Percentiles rank a stretch among this genome's conserved stretches.
Evolutionary conservation across 1,140 invertebrate species (phyloP).

Genomic region (Metaphire vulgaris): DNA sequence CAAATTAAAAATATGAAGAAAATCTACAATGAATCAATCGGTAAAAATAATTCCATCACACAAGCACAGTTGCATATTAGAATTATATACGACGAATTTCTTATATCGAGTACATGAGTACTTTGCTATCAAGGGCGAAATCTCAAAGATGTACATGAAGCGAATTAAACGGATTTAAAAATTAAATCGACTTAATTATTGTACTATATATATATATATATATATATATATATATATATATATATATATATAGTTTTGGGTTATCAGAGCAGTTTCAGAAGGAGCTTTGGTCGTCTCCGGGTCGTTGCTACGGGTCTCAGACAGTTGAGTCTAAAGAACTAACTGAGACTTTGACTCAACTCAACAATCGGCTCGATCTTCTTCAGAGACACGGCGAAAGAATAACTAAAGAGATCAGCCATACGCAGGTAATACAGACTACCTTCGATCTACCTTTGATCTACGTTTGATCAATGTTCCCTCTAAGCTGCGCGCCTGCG

Average conservation of each 20-base stretch:
- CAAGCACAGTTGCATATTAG: no score
- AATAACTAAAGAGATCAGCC: not conserved
- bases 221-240: not conserved
- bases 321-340: not conserved
- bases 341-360: not conserved
- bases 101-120: no score
- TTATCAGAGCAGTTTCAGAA: not conserved
- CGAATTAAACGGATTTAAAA: no score
- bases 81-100: no score
- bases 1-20: constrained; percentile 44
- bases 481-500: no score
- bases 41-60: no score
- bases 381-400: not conserved
- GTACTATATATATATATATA: not conserved
- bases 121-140: no score
- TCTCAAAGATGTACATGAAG: no score
- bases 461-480: no score
- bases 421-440: not conserved
- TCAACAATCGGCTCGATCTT: not conserved
- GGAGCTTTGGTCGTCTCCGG: not conserved
- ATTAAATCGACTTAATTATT: no score
- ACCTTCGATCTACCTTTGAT: not conserved
- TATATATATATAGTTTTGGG: not conserved
- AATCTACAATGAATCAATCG: constrained; percentile 44
- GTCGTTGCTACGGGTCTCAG: not conserved